Percentiles rank a stretch among this genome's conserved stretches.
Evolutionary conservation across 1,140 invertebrate genomes (phyloP).

Genomic region (Zophobas atratus): DNA sequence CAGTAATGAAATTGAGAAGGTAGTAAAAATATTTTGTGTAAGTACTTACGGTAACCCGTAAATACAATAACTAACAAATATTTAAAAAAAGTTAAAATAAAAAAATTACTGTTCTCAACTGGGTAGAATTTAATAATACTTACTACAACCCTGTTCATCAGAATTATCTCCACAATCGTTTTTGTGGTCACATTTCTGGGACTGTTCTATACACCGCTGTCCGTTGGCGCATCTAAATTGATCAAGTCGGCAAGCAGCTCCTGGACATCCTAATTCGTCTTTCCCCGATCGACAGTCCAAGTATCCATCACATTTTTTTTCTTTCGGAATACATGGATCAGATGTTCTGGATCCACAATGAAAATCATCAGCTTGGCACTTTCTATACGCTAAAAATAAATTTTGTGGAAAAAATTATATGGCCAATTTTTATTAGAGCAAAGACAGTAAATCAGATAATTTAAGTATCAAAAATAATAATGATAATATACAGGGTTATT

Average conservation of each 20-base stretch:
- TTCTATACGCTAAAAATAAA: slow-evolving; percentile 83
- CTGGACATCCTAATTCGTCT: slow-evolving; percentile 87
- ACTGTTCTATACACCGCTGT: slow-evolving; percentile 86
- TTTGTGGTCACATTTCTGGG: slow-evolving; percentile 89
- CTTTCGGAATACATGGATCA: slow-evolving; percentile 87
- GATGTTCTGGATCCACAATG: slow-evolving; percentile 75
- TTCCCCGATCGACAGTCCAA: slow-evolving; percentile 88
- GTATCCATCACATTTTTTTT: slow-evolving; percentile 92
- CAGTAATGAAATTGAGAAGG: too few species aligned
- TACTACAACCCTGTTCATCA: slow-evolving; percentile 89
- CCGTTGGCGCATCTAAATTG: slow-evolving; percentile 92
- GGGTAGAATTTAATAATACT: slow-evolving; percentile 65
- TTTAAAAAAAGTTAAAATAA: not conserved
- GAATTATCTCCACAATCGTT: slow-evolving; percentile 93
- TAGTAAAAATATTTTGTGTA: too few species aligned
- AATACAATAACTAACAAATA: too few species aligned
- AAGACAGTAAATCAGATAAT: not conserved
- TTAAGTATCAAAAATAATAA: too few species aligned
- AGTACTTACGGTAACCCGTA: too few species aligned
- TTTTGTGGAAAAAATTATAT: not conserved
- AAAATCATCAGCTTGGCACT: slow-evolving; percentile 88
- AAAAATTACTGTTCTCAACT: not conserved
- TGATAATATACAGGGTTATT: too few species aligned
- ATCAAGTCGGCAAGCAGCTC: slow-evolving; percentile 84
- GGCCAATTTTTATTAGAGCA: not conserved